Conservation (phyloP, 1,140 invertebrate species). For the Trachelipus rathkii region DNA sequence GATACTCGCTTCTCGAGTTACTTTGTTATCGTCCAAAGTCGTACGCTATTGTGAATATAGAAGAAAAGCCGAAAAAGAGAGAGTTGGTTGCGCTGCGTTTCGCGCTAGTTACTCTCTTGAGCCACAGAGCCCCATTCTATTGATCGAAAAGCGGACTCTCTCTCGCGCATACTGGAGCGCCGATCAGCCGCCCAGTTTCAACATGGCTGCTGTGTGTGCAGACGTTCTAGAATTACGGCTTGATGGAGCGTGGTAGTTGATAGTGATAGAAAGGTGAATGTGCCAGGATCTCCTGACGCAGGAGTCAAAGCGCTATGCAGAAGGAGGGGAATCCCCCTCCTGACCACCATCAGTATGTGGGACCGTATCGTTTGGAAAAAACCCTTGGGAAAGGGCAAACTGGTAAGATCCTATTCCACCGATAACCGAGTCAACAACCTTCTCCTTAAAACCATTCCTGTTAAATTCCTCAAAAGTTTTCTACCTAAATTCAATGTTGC, state of each 20-base stretch:
- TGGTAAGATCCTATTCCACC: conserved; percentile 60
- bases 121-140: not conserved
- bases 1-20: too few relatives aligned
- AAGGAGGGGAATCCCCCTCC: conserved; percentile 50
- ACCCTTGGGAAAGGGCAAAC: conserved; percentile 99
- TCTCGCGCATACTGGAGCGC: conserved; percentile 6
- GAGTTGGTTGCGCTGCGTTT: not conserved
- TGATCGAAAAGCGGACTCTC: not conserved
- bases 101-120: not conserved
- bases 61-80: too few relatives aligned
- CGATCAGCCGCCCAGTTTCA: conserved; percentile 10
- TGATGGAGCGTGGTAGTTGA: conserved; percentile 5
- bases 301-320: conserved; percentile 45
- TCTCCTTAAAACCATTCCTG: too few relatives aligned
- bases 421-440: too few relatives aligned
- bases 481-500: too few relatives aligned
- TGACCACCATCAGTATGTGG: conserved; percentile 74
- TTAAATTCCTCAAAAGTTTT: too few relatives aligned
- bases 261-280: conserved; percentile 3
- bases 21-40: too few relatives aligned
- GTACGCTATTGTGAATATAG: too few relatives aligned
- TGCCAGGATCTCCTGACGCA: conserved; percentile 1
- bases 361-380: conserved; percentile 96
- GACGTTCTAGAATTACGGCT: conserved; percentile 2
- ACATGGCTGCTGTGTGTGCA: conserved; percentile 4